Evolutionary conservation across 2,797 vertebrate genomes (phyloP), one percentile per base, ranked within the genome.

Genomic region (Gambelia wislizenii): DNA sequence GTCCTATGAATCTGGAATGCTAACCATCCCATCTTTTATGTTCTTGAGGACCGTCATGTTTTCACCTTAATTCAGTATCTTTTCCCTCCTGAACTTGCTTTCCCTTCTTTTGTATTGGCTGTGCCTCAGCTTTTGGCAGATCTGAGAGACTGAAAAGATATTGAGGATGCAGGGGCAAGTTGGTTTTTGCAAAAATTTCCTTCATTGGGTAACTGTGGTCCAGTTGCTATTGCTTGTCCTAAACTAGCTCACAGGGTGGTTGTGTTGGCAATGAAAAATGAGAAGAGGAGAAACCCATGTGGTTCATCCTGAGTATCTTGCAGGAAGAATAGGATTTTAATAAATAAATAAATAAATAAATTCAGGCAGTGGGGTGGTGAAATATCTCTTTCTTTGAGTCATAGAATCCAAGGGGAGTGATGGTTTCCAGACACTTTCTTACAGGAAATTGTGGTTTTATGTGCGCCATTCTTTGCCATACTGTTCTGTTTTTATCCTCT

Each of bases 381-480:
- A 67, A 49, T 52, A 16, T 27, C 67, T 49, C 30, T 27, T 6
- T 16, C 30, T 77, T 4, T 67, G 9, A 78, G 42, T 67, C 75
- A 49, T 25, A 36, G 39, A n/a, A n/a, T 64, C 56, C 59, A 33
- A 42, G 42, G 42, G 42, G 14, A 61, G 16, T 1, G 9, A 7
- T 27, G 2, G 4, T 33, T 54, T 83, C 30, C 8, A 3, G 25
- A 22, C 22, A 33, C 18, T 30, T 64, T 10, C 25, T 64, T 30
- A 14, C 56, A 52, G 56, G n/a, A 47, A 49, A 4, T 42, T 8
- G 13, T 25, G 20, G 22, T 22, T 47, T 47, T 22, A 27, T 12
- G 18, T 2, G 0, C 10, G 3, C 54, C 36, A 2, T 79, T 36
- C 0, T 74, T 39, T 44, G 72, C 25, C 0, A 0, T 1, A 2